phyloP scores from a whole-genome alignment of 2,888 invertebrate species.

The Plagodis dolabraria region DNA sequence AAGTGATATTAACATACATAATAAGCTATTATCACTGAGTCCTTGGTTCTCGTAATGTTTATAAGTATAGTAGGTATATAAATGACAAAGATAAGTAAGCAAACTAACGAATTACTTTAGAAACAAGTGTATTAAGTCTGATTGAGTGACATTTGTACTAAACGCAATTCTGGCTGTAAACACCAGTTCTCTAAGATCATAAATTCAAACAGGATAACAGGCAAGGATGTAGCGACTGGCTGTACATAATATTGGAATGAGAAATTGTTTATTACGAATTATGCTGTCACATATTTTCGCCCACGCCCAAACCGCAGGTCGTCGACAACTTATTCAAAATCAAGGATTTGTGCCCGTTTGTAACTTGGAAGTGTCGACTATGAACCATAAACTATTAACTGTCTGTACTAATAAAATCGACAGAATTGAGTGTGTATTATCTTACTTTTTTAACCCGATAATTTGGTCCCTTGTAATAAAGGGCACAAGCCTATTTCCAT shows the following conservation, averaged over 20 bases:
- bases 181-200: conserved; percentile 13
- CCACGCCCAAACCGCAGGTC: conserved; percentile 68
- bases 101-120: background rate
- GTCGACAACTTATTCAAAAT: conserved; percentile 75
- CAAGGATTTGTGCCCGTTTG: conserved; percentile 70
- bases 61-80: too few relatives aligned
- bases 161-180: conserved; percentile 7
- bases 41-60: too few relatives aligned
- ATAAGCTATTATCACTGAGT: too few relatives aligned
- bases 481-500: too few relatives aligned
- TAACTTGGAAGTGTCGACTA: conserved; percentile 40
- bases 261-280: conserved; percentile 29
- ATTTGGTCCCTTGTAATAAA: too few relatives aligned
- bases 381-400: conserved; percentile 38
- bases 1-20: too few relatives aligned
- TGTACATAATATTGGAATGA: conserved; percentile 28
- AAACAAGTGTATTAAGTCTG: conserved; percentile 14
- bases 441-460: background rate
- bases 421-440: background rate
- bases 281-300: conserved; percentile 68
- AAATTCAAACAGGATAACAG: conserved; percentile 25
- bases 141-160: conserved; percentile 12
- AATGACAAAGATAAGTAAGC: background rate
- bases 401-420: conserved; percentile 31
- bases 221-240: conserved; percentile 17